A percentile compares a stretch with the other conserved stretches of the same genome.
These are phyloP conservation scores for Dryobotodes eremita DNA, from an alignment of 2,888 invertebrate genomes.

Conservation along the genomic window DNA sequence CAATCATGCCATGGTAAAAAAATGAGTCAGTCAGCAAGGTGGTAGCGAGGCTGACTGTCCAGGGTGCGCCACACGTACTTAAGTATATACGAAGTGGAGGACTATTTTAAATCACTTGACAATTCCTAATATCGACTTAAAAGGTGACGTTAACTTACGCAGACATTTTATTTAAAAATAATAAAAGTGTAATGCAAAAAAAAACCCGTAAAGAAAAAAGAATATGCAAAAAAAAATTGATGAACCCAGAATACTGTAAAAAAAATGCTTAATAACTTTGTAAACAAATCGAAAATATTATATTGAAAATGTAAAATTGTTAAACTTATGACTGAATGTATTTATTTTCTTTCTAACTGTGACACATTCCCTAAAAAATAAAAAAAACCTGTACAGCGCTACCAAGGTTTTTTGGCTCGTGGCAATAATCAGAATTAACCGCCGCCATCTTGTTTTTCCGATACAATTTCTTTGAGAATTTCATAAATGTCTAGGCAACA, in stretches of 20 bases:
- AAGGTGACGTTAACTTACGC: background rate
- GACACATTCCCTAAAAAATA: background rate
- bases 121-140: background rate
- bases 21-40: background rate
- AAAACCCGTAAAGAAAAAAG: background rate
- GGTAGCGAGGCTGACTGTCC: too few relatives aligned
- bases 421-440: background rate
- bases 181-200: background rate
- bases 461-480: background rate
- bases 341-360: background rate
- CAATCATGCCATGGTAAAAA: background rate
- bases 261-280: background rate
- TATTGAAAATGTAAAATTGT: background rate
- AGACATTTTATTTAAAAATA: slow-evolving; percentile 3
- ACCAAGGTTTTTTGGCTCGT: background rate
- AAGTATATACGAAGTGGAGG: background rate
- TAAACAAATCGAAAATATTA: background rate
- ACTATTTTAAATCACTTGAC: background rate
- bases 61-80: background rate
- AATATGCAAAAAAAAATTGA: background rate
- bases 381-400: background rate
- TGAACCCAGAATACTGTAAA: too few relatives aligned
- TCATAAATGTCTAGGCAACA: background rate
- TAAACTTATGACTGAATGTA: background rate
- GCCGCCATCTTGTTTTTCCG: background rate